Base-by-base conservation (phyloP, 2,113 vertebrate genomes). In the Baryphthengus martii region DNA sequence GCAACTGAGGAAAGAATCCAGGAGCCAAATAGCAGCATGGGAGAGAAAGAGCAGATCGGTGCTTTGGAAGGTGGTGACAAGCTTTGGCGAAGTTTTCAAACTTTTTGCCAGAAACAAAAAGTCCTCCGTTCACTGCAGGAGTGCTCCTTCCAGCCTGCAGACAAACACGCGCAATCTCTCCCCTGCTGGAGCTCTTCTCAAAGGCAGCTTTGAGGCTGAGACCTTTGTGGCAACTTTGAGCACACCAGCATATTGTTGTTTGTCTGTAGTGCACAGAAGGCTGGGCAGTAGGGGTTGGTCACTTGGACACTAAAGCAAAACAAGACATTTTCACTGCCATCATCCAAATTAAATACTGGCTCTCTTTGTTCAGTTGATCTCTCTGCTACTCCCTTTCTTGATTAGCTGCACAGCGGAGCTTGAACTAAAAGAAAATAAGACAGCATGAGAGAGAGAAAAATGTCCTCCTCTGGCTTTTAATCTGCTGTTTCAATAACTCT, bases 21-120 rank as follows among this genome's bases (percentile, higher is more conserved):
- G 61, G 66, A 96, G 80, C 90, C 88, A 96, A 94, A 84, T 42
- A 81, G 42, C 85, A 90, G 88, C 85, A 78, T 53, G 85, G 50
- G 85, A 80, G 70, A 47, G 61, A 71, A 81, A 82, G 72, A 88
- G 67, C 24, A 93, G 81, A 56, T 25, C 4, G 2, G 19, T 67
- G 85, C n/a, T 94, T 61, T 63, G 76, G 72, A 78, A 75, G 61
- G 62, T 68, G 73, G 89, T 91, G 80, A 92, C 89, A 92, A 89
- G 91, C 86, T 94, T 61, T 95, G 91, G 87, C 7, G 1, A 87
- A 65, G 77, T 56, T 88, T 39, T 85, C 47, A 45, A 59, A 84
- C 47, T n/a, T 85, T 84, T 81, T 92, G 39, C 49, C 93, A 96
- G 90, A 53, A 93, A 28, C 44, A 93, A 71, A 94, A 91, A 80